These are phyloP conservation scores for Netelia inedita DNA, from an alignment of 2,888 invertebrate genomes.

Conservation along the genomic window DNA sequence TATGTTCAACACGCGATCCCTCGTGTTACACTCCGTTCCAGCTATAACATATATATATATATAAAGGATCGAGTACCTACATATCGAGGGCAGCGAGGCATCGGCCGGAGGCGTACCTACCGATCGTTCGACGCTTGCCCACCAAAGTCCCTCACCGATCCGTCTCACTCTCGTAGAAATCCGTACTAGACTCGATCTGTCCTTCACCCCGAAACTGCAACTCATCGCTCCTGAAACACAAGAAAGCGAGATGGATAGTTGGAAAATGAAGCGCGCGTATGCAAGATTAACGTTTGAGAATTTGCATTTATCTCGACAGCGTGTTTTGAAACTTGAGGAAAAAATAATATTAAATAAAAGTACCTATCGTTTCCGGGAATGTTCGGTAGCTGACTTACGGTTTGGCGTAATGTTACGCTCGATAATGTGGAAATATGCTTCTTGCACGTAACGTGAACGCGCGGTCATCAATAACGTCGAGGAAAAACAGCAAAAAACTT, in stretches of 20 bases:
- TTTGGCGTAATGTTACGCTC: background rate
- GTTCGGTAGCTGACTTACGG: background rate
- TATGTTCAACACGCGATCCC: constrained; percentile 83
- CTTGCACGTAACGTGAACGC: constrained; percentile 23
- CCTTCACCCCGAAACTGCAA: background rate
- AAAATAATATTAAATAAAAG: too few relatives aligned
- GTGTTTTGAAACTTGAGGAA: too few relatives aligned
- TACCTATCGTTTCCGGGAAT: too few relatives aligned
- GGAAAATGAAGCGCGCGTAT: too few relatives aligned
- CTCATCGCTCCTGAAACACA: too few relatives aligned
- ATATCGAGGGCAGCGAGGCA: constrained; percentile 50
- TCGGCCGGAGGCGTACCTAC: constrained; percentile 47
- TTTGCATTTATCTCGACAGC: too few relatives aligned
- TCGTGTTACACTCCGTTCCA: constrained; percentile 81
- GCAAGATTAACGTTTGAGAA: too few relatives aligned
- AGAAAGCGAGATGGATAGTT: too few relatives aligned
- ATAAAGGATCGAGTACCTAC: constrained; percentile 17
- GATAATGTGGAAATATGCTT: constrained; percentile 18
- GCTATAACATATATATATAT: constrained; percentile 52
- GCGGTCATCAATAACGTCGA: constrained; percentile 50
- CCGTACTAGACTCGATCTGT: constrained; percentile 31
- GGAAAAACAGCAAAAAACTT: constrained; percentile 55
- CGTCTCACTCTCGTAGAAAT: constrained; percentile 23
- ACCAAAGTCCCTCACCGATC: constrained; percentile 32
- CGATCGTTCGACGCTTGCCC: constrained; percentile 56